phyloP scores from a whole-genome alignment of 2,888 invertebrate genomes.

The Perizoma affinitatum region DNA sequence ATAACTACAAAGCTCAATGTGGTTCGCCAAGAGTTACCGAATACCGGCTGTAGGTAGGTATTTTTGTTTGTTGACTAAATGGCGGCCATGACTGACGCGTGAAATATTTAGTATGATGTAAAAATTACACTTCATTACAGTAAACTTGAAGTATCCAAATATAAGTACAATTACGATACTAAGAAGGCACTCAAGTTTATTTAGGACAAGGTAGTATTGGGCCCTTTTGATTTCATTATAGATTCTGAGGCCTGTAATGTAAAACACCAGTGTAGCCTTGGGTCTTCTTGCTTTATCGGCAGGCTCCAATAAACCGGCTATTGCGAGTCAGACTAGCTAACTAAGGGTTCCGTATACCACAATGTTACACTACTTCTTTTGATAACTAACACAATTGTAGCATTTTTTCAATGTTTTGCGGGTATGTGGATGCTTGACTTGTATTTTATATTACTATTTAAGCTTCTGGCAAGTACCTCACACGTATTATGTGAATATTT shows the following conservation, averaged over 20 bases:
- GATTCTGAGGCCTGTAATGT: neutral
- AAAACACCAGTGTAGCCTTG: no score
- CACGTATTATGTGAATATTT: no score
- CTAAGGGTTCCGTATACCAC: no score
- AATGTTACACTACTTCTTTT: no score
- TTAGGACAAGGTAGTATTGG: constrained; percentile 25
- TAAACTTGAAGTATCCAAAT: constrained; percentile 9
- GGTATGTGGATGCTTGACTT: no score
- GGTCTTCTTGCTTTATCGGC: no score
- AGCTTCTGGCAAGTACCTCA: no score
- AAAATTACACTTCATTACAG: constrained; percentile 18
- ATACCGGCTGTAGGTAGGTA: constrained; percentile 7
- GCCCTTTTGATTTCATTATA: constrained; percentile 18
- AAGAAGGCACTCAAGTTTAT: constrained; percentile 15
- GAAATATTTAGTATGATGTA: constrained; percentile 19
- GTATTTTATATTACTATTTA: no score
- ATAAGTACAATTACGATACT: constrained; percentile 10
- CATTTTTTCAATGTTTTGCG: no score
- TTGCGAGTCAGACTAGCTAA: no score
- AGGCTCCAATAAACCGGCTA: no score
- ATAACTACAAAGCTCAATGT: constrained; percentile 45
- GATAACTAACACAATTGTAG: no score
- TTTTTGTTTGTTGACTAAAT: constrained; percentile 27
- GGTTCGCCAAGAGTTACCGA: constrained; percentile 37
- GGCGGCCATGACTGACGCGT: constrained; percentile 17